A percentile compares a stretch with the other conserved stretches of the same genome.
phyloP scores from a whole-genome alignment of 2,888 invertebrate genomes.

The Drosophila mettleri region DNA sequence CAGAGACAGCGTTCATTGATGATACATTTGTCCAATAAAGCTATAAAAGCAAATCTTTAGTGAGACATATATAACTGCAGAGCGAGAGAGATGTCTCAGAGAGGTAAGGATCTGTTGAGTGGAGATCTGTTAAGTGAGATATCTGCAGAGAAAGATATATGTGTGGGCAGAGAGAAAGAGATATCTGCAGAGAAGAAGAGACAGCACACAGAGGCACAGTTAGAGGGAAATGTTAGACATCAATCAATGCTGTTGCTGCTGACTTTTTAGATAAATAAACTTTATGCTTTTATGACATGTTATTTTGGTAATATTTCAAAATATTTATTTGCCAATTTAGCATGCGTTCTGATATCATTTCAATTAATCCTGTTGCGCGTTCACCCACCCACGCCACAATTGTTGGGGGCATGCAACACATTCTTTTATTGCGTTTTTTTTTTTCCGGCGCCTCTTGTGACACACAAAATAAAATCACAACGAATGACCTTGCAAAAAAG shows the following conservation, averaged over 20 bases:
- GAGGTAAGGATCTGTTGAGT: not conserved
- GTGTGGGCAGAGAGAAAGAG: not conserved
- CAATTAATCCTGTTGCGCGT: constrained; percentile 4
- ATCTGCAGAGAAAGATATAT: not conserved
- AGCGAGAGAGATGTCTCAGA: accelerated
- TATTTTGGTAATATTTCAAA: not conserved
- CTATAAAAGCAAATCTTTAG: not conserved
- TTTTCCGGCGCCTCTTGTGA: constrained; percentile 39
- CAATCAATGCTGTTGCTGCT: too few species aligned
- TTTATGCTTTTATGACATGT: too few species aligned
- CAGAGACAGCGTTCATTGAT: too few species aligned
- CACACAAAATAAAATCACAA: constrained; percentile 81
- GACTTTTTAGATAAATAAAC: too few species aligned
- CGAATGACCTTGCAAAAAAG: constrained; percentile 82
- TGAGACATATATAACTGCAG: not conserved
- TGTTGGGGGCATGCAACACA: constrained; percentile 10
- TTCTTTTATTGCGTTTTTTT: not conserved
- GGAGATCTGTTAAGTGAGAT: not conserved
- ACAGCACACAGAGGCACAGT: not conserved
- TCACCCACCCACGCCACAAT: not conserved
- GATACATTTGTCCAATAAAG: not conserved
- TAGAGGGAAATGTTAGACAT: not conserved
- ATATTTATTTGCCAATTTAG: not conserved
- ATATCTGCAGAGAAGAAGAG: not conserved
- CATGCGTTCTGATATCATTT: not conserved